Evolutionary conservation across 2,797 vertebrate genomes (phyloP).

Genomic region (Enteromius afrohamiltoni): DNA sequence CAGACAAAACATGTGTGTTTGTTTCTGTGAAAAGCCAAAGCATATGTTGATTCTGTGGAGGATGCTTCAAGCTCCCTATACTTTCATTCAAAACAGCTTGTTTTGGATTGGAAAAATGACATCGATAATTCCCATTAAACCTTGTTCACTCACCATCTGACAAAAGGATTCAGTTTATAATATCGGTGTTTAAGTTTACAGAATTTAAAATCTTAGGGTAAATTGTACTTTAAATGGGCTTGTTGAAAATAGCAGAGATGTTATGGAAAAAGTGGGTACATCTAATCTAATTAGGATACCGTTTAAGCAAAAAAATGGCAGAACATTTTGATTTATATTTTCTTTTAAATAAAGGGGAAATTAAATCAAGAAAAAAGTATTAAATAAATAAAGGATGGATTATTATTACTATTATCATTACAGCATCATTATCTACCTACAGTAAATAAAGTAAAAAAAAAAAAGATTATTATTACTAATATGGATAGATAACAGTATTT

Average conservation of each 20-base stretch:
- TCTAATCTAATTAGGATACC: not conserved
- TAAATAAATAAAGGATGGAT: not conserved
- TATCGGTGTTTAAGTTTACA: not conserved
- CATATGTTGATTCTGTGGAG: slow-evolving; percentile 42
- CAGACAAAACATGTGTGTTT: slow-evolving; percentile 52
- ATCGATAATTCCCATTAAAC: slow-evolving; percentile 10
- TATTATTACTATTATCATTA: not conserved
- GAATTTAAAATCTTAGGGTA: not conserved
- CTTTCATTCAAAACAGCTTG: not conserved
- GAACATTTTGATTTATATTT: not conserved
- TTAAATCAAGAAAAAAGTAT: not conserved
- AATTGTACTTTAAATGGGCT: not conserved
- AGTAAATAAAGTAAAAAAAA: not conserved
- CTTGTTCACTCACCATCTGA: not conserved
- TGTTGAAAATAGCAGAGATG: not conserved
- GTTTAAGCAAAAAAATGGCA: not conserved
- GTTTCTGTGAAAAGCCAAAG: slow-evolving; percentile 52
- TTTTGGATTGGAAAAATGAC: slow-evolving; percentile 9
- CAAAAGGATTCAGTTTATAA: not conserved
- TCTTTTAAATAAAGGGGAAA: not conserved
- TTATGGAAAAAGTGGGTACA: not conserved
- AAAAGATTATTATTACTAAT: not conserved
- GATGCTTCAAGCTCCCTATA: slow-evolving; percentile 49
- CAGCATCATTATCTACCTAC: too few species aligned
- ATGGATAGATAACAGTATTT: not conserved